These are phyloP conservation scores for Elegia similella DNA, from an alignment of 2,888 invertebrate genomes.

Conservation along the genomic window DNA sequence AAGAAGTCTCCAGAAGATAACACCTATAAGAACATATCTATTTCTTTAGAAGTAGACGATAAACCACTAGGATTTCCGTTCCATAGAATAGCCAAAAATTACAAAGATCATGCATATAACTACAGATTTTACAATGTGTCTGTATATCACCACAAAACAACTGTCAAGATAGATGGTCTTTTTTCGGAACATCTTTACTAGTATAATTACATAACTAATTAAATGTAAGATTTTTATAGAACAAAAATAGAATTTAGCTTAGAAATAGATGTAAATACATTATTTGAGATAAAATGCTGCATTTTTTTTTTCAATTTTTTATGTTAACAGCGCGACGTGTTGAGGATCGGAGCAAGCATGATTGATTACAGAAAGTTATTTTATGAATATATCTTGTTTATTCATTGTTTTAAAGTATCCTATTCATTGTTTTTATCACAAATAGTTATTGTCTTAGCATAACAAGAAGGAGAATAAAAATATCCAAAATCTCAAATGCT, in stretches of 20 bases:
- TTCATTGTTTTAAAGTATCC: too few relatives aligned
- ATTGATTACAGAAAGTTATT: too few relatives aligned
- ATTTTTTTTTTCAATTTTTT: not conserved
- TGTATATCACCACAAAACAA: constrained; percentile 52
- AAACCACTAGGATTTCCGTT: constrained; percentile 72
- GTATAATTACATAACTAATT: constrained; percentile 10
- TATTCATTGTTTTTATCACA: too few relatives aligned
- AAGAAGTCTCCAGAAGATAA: constrained; percentile 29
- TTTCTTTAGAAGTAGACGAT: constrained; percentile 39
- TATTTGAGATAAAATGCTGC: not conserved
- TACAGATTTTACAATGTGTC: constrained; percentile 63
- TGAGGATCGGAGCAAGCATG: too few relatives aligned
- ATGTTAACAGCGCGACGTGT: too few relatives aligned
- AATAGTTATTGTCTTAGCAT: too few relatives aligned
- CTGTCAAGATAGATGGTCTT: constrained; percentile 37
- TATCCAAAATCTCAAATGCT: too few relatives aligned
- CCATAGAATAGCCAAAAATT: constrained; percentile 47
- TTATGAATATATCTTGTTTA: too few relatives aligned
- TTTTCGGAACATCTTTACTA: constrained; percentile 58
- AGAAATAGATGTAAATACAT: not conserved
- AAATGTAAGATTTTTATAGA: not conserved
- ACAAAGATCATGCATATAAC: constrained; percentile 44
- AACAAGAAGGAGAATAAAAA: too few relatives aligned
- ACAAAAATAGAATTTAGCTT: not conserved
- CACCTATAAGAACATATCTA: constrained; percentile 2